Base-by-base conservation (phyloP, 37 sponge, comb jelly and placozoan genomes). In the Chondrilla cf. caribensis region DNA sequence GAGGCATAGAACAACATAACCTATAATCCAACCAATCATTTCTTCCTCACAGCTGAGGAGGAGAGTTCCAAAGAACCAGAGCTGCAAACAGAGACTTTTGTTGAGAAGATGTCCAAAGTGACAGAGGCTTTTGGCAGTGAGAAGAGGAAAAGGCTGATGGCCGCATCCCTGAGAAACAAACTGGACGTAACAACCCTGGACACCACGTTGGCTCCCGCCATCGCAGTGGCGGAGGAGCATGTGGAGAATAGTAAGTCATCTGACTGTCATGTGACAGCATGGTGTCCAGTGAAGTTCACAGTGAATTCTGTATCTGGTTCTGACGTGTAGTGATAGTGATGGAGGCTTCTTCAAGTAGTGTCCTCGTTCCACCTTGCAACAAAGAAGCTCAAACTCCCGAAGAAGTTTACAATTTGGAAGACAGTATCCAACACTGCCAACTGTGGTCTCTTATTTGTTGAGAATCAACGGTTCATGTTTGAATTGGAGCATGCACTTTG, bases 71-170 rank as follows among this genome's bases (percentile, higher is more conserved):
- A 67, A 3, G 68, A 67, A 33, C 35, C 68, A 33, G 68, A 17
- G 68, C 17, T 8, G 31, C 2, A 67, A 67, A 67, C 32, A 4
- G 68, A 73, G 76, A 38, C 76, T 6, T 73, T 40, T 39, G 36
- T 40, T n/a, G 25, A 73, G 76, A 73, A 73, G 25, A 37, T 73
- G 8, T n/a, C n/a, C 25, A 39, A 82, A 35, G 47, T 87, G 80
- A 87, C 89, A 36, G 47, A 37, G n/a, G 41, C 82, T 17, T 93
- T 93, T 86, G 93, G 93, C 15, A 87, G 90, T 32, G 90, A 86
- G 68, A 80, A 62, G 26, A 87, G 84, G 71, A 89, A 89, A 78
- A 60, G 85, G 38, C 82, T 81, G 0, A 54, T 83, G 17, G 58
- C 85, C 17, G 82, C 87, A 3, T 77, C 84, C 17, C 83, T 86